Base-by-base conservation (phyloP, 2,888 invertebrate species). In the Tetragonisca angustula region DNA sequence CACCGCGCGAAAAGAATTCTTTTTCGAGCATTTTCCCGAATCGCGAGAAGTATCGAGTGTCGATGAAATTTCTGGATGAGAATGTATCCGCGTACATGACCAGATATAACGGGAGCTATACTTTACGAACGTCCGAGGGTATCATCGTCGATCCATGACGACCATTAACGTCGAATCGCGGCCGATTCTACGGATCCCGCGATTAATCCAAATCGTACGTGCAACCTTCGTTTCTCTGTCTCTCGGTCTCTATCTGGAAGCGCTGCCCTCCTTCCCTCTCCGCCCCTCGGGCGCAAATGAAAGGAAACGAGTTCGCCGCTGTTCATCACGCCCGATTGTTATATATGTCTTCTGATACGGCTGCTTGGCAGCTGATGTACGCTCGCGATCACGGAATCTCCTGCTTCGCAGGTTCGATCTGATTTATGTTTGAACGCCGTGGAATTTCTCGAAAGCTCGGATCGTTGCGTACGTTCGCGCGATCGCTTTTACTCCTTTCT, bases 311-410 rank as follows among this genome's bases (percentile, higher is more conserved):
- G 73, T 49, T 59, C 19, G 43, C 64, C 69, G 68, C 64, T 69
- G 59, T 56, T 81, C 62, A 72, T 59, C 70, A 56, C 71, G 67
- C 79, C 74, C 73, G 79, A 72, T 77, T 61, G 78, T 77, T 77
- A 74, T 73, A 75, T 65, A 70, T 65, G 77, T 59, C 73, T 83
- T 70, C 43, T 50, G 83, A 83, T 70, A 83, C 78, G 78, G 52
- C 70, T 70, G 83, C 56, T 69, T 83, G 76, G 54, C 69, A 36
- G 69, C 59, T 75, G 82, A 82, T 82, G 70, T 56, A 82, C 75
- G 83, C 59, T 50, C 43, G 52, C 79, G 74, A 74, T 82, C 82
- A 52, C 52, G 74, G 52, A 74, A 76, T 50, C 75, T n/a, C 36
- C 75, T n/a, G 27, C n/a, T 67, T 56, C 19, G 17, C 32, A 68